These are phyloP conservation scores for Calyptomena viridis DNA, from an alignment of 2,113 vertebrate genomes.

Conservation along the genomic window DNA sequence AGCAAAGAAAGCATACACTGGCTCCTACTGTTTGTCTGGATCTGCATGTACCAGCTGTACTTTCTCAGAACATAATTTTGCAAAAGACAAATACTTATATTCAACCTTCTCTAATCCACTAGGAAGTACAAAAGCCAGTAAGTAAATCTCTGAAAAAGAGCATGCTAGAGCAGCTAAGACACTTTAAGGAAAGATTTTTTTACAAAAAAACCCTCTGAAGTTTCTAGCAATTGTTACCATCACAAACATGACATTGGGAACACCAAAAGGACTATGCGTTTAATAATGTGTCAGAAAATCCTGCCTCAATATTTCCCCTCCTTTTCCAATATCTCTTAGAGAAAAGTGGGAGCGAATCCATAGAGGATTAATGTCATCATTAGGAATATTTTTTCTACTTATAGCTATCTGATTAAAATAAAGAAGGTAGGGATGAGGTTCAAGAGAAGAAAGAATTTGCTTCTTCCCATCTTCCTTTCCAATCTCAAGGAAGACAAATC, in stretches of 20 bases:
- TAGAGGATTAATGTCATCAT: neutral
- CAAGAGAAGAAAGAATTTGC: neutral
- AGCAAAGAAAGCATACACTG: neutral
- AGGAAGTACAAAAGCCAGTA: neutral
- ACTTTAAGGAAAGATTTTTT: neutral
- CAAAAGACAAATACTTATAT: neutral
- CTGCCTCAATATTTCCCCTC: neutral
- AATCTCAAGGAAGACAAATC: neutral
- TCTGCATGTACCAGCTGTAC: neutral
- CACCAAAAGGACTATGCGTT: neutral
- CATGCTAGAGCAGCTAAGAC: neutral
- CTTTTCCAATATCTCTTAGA: neutral
- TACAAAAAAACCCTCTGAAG: neutral
- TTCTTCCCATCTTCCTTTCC: neutral
- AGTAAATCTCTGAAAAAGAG: neutral
- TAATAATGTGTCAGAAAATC: neutral
- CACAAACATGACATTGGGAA: neutral
- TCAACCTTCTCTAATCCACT: neutral
- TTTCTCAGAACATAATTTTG: neutral
- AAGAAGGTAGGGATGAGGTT: neutral
- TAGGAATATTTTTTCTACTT: neutral
- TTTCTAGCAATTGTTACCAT: neutral
- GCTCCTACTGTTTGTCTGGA: neutral
- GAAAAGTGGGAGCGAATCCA: neutral
- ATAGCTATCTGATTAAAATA: neutral